Conservation (phyloP, 2,113 vertebrate genomes). For the Megalops atlanticus region DNA sequence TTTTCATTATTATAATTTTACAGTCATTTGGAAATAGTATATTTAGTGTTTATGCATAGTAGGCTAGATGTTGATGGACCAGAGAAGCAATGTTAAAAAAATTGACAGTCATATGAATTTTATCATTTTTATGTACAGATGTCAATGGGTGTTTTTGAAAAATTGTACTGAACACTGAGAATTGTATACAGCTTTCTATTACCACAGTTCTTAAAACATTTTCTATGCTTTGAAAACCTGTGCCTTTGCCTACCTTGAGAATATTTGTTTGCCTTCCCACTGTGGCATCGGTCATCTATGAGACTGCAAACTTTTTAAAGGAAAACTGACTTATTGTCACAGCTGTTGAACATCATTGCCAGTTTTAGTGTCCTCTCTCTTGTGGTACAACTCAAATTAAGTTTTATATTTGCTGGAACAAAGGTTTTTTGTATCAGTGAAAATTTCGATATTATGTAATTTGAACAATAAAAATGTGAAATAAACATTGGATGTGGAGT, state of each 20-base stretch:
- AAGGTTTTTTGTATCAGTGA: conserved; percentile 65
- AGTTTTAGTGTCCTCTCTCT: conserved; percentile 44
- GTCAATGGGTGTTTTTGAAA: neutral
- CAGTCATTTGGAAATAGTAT: neutral
- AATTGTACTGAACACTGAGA: neutral
- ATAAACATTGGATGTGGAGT: conserved; percentile 6
- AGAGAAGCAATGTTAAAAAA: neutral
- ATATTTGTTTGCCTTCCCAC: neutral
- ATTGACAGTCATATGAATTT: neutral
- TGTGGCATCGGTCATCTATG: neutral
- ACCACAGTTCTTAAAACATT: neutral
- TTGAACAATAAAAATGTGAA: conserved; percentile 70
- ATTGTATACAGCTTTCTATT: neutral
- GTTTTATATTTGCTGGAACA: conserved; percentile 59
- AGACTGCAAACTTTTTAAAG: conserved; percentile 29
- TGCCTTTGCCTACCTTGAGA: neutral
- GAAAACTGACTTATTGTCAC: conserved; percentile 39
- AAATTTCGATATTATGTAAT: conserved; percentile 63
- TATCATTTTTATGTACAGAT: neutral
- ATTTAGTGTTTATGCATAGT: neutral
- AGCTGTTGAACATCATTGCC: conserved; percentile 21
- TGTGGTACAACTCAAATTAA: conserved; percentile 56
- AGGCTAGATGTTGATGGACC: neutral
- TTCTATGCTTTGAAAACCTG: neutral
- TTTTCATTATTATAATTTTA: neutral